These are phyloP conservation scores for Eurosta solidaginis DNA, from an alignment of 1,140 invertebrate genomes.

Conservation along the genomic window DNA sequence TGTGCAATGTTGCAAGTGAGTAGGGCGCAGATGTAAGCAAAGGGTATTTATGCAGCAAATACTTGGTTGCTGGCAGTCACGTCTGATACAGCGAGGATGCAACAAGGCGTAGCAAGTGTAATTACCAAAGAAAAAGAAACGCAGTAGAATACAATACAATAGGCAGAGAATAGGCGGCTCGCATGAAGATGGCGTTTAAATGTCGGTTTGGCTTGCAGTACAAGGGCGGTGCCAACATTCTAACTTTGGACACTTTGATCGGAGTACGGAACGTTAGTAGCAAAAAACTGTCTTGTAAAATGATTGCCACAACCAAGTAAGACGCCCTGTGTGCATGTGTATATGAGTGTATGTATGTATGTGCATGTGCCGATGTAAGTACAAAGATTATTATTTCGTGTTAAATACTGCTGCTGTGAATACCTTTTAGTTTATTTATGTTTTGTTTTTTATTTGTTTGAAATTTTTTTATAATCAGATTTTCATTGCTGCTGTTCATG, in stretches of 20 bases:
- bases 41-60: no score
- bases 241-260: constrained; percentile 12
- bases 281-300: neutral
- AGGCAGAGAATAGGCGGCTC: neutral
- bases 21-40: no score
- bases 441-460: neutral
- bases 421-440: neutral
- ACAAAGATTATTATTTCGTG: constrained; percentile 15
- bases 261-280: constrained; percentile 26
- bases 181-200: neutral
- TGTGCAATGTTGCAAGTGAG: no score
- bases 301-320: neutral
- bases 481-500: neutral
- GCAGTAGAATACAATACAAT: neutral
- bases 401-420: neutral
- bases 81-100: neutral
- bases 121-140: neutral
- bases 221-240: constrained; percentile 18
- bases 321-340: no score
- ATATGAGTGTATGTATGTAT: neutral
- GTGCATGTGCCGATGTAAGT: neutral
- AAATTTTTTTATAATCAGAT: neutral
- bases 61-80: neutral
- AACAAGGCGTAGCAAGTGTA: constrained; percentile 13
- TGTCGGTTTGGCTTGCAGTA: neutral